A percentile compares a stretch with the other conserved stretches of the same genome.
These are phyloP conservation scores for Lochmaea crataegi DNA, from an alignment of 2,888 invertebrate genomes.

Conservation along the genomic window DNA sequence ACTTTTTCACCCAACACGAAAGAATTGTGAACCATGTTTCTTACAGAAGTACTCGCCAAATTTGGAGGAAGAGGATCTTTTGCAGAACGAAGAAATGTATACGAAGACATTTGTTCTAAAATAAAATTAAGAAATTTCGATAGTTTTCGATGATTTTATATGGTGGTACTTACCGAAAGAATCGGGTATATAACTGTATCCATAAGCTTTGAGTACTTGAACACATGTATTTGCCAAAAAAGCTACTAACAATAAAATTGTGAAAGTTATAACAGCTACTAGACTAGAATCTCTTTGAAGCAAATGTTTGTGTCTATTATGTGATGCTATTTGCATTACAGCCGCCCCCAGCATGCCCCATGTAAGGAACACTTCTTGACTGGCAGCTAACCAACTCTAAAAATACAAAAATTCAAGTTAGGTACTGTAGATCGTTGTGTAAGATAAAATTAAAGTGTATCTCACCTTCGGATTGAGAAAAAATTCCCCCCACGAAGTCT, in stretches of 20 bases:
- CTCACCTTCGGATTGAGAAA: constrained; percentile 83
- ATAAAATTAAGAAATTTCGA: constrained; percentile 33
- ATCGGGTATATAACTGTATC: constrained; percentile 82
- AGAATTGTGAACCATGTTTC: constrained; percentile 78
- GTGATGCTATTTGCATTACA: constrained; percentile 83
- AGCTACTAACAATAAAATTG: constrained; percentile 79
- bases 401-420: constrained; percentile 56
- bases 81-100: constrained; percentile 76
- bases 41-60: constrained; percentile 71
- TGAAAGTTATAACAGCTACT: constrained; percentile 78
- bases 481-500: constrained; percentile 86
- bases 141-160: no score
- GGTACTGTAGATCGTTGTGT: background rate
- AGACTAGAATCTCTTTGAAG: constrained; percentile 74
- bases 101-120: constrained; percentile 77
- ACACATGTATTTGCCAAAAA: constrained; percentile 87
- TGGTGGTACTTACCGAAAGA: constrained; percentile 79
- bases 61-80: constrained; percentile 73
- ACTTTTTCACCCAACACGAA: constrained; percentile 78
- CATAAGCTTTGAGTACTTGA: constrained; percentile 79
- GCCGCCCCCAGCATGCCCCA: constrained; percentile 88
- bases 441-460: constrained; percentile 33
- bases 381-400: constrained; percentile 89
- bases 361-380: constrained; percentile 88
- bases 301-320: constrained; percentile 77